These are phyloP conservation scores for Ceratothoa steindachneri DNA, from an alignment of 2,888 invertebrate genomes.

Conservation along the genomic window DNA sequence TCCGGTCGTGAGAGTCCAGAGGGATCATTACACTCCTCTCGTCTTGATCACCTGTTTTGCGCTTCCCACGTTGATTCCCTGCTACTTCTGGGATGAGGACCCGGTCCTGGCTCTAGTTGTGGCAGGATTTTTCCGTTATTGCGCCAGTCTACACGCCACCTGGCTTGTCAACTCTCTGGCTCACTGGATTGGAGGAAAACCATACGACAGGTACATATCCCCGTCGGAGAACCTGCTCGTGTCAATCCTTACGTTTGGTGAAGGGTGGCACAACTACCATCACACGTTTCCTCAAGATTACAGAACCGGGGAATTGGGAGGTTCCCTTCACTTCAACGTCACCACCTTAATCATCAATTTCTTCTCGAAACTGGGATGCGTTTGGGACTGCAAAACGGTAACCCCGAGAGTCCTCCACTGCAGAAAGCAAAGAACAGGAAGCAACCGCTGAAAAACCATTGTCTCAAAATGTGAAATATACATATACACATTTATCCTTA, in stretches of 20 bases:
- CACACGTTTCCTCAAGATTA: conserved; percentile 92
- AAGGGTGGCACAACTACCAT: conserved; percentile 92
- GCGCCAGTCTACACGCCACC: conserved; percentile 65
- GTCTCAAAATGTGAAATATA: no score
- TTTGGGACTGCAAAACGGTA: conserved; percentile 79
- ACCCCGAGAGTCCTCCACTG: conserved; percentile 64
- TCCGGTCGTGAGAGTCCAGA: conserved; percentile 79
- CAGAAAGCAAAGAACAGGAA: conserved; percentile 69
- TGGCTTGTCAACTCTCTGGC: conserved; percentile 91
- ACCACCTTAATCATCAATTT: conserved; percentile 74
- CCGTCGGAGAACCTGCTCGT: conserved; percentile 49
- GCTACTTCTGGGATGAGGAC: conserved; percentile 77
- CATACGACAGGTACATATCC: conserved; percentile 67
- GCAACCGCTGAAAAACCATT: no score
- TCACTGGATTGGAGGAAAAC: conserved; percentile 86
- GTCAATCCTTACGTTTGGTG: conserved; percentile 64
- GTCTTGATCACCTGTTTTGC: conserved; percentile 75
- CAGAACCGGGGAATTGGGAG: conserved; percentile 69
- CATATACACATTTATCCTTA: no score
- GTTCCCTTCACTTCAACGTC: conserved; percentile 58
- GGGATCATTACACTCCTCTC: conserved; percentile 70
- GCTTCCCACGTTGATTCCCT: conserved; percentile 74
- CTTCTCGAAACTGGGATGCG: conserved; percentile 77
- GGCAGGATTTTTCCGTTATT: conserved; percentile 59
- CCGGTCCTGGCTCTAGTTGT: conserved; percentile 75